Percentiles rank a stretch among this genome's conserved stretches.
phyloP scores from a whole-genome alignment of 2,113 vertebrate species.

The Dasypus novemcinctus region DNA sequence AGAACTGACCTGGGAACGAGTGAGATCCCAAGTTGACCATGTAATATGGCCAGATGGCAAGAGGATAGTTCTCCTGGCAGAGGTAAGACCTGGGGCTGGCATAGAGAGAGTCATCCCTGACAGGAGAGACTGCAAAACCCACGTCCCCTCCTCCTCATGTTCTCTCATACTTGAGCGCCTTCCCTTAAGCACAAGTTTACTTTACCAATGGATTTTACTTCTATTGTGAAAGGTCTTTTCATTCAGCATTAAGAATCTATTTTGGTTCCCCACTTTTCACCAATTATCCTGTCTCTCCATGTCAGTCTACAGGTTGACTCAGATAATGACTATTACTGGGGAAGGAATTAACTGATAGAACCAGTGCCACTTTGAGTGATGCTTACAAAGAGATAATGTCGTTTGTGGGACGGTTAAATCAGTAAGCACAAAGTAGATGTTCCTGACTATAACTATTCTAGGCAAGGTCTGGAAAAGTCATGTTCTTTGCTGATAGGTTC shows the following conservation, averaged over 20 bases:
- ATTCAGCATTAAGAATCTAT: constrained; percentile 76
- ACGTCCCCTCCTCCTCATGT: neutral
- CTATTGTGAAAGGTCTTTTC: constrained; percentile 61
- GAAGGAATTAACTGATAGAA: constrained; percentile 66
- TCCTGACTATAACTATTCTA: constrained; percentile 9
- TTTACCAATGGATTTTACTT: constrained; percentile 54
- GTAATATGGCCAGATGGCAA: constrained; percentile 99
- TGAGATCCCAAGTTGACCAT: constrained; percentile 98
- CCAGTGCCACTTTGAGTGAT: constrained; percentile 50
- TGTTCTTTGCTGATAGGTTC: neutral
- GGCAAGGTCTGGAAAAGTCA: constrained; percentile 3
- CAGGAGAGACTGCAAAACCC: neutral
- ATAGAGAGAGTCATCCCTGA: neutral
- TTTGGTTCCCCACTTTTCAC: constrained; percentile 69
- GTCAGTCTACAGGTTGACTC: constrained; percentile 73
- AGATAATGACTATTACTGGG: constrained; percentile 68
- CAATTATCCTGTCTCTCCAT: constrained; percentile 74
- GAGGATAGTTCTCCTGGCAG: constrained; percentile 96
- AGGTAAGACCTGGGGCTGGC: constrained; percentile 84
- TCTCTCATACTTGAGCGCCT: neutral
- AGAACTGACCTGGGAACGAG: constrained; percentile 98
- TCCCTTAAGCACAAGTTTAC: constrained; percentile 22
- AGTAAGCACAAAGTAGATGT: constrained; percentile 34
- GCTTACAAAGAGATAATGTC: constrained; percentile 52
- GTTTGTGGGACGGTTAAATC: constrained; percentile 57